Evolutionary conservation across 1,140 invertebrate species (phyloP), one percentile per base, ranked within the genome.

Genomic region (Pachyrhynchus sulphureomaculatus): DNA sequence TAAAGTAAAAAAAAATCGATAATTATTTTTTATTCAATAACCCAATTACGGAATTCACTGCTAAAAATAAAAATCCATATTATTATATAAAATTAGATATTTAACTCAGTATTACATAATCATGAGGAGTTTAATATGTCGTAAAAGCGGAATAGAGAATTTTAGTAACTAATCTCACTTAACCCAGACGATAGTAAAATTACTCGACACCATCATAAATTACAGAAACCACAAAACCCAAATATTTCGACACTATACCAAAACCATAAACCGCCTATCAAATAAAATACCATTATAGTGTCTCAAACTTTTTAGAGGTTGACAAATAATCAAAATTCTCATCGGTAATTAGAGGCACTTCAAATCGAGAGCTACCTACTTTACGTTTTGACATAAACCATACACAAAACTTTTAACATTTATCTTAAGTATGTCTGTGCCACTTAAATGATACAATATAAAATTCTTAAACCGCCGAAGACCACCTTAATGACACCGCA

Each of bases 311-410:
- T 53, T 41, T 13, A 23, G 37, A 37, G 26, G 44, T 44, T 57
- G 54, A 57, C 54, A 34, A 57, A 57, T 57, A 45, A 33, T 36
- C 54, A 9, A 44, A 33, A 57, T 57, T 47, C 44, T 32, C 39
- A 47, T 37, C 44, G 15, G 26, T 57, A 57, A 57, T 57, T 47
- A 48, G 54, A 24, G 44, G 18, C 32, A 37, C 44, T 57, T 26
- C 13, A 51, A 53, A 4, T 6, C 6, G 18, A 37, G 33, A 20
- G 49, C 49, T 36, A 23, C 20, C 57, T 59, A 59, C 44, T 59
- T 59, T 51, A 15, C 24, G 36, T 36, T 32, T 15, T 51, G 45
- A 59, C 57, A 59, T 51, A 51, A 59, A 59, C 57, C 57, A 59
- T 34, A 51, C 18, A 8, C 29, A 2, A 33, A 45, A 15, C 23